Evolutionary conservation across 2,888 invertebrate genomes (phyloP), one percentile per base, ranked within the genome.

Genomic region (Adineta ricciae): DNA sequence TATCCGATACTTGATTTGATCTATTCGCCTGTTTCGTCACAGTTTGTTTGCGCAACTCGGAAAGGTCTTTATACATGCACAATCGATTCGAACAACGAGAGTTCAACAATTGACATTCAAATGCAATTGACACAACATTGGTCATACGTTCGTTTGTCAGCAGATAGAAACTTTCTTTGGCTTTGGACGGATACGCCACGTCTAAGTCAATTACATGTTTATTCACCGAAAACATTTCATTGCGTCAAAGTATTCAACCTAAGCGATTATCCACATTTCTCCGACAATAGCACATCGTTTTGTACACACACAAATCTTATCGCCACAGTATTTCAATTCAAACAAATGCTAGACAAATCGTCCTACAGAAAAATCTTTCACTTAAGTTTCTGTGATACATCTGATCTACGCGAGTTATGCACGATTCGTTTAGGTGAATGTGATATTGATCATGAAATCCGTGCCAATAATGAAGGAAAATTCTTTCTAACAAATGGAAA

Each of bases 391-490:
- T 78, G 78, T n/a, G 41, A 78, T 78, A 32, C 4, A 5, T 24
- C 11, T 11, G 41, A 78, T 78, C 41, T 78, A 38, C 38, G 24
- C 14, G 41, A 78, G 41, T 11, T 41, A n/a, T 78, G 41, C 41
- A 78, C 78, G 14, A 41, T 78, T 41, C 24, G 21, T 41, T 41
- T 78, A 41, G 78, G 78, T 41, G 78, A 78, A 78, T 78, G 78
- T 78, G 78, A 78, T 41, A n/a, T 78, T 41, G 78, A 78, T 41
- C 78, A 78, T 78, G 78, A 78, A 41, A 78, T 78, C n/a, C 78
- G 78, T 41, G 38, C 41, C 24, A 38, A 38, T 41, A n/a, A 21
- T 8, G 24, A 38, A 24, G 78, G 78, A 78, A 41, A 11, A 21
- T 78, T 78, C 24, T 78, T 78, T 41, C 1, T 78, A 41, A 78